Evolutionary conservation across 2,888 invertebrate genomes (phyloP).

Genomic region (Epirrita christyi): DNA sequence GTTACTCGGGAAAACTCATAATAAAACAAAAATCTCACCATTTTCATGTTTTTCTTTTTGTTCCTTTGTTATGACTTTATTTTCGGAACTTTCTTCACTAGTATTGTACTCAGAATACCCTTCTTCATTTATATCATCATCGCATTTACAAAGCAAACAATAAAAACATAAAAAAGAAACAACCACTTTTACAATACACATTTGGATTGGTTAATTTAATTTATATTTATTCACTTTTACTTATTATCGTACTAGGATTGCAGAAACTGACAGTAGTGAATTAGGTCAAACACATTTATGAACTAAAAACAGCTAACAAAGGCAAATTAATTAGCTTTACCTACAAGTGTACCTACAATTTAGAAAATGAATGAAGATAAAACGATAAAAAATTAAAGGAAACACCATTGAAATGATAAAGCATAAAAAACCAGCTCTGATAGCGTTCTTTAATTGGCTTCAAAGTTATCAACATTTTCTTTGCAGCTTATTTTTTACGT

Average conservation of each 20-base stretch:
- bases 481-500: too few relatives aligned
- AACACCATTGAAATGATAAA: conserved; percentile 19
- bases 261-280: conserved; percentile 20
- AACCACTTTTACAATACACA: conserved; percentile 16
- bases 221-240: conserved; percentile 26
- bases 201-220: conserved; percentile 21
- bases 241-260: conserved; percentile 31
- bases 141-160: conserved; percentile 14
- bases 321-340: conserved; percentile 1
- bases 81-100: conserved; percentile 21
- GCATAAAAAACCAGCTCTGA: too few relatives aligned
- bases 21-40: neutral
- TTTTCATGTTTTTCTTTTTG: neutral
- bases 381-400: conserved; percentile 2
- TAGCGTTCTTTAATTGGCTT: too few relatives aligned
- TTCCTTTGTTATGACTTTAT: conserved; percentile 4
- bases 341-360: neutral
- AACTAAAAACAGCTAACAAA: conserved; percentile 10
- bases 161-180: conserved; percentile 23
- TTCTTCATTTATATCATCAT: conserved; percentile 15
- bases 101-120: conserved; percentile 10
- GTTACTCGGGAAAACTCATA: too few relatives aligned
- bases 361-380: neutral
- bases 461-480: too few relatives aligned
- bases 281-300: conserved; percentile 3